phyloP scores from a whole-genome alignment of 1,140 invertebrate species.

The Zaprionus ornatus region DNA sequence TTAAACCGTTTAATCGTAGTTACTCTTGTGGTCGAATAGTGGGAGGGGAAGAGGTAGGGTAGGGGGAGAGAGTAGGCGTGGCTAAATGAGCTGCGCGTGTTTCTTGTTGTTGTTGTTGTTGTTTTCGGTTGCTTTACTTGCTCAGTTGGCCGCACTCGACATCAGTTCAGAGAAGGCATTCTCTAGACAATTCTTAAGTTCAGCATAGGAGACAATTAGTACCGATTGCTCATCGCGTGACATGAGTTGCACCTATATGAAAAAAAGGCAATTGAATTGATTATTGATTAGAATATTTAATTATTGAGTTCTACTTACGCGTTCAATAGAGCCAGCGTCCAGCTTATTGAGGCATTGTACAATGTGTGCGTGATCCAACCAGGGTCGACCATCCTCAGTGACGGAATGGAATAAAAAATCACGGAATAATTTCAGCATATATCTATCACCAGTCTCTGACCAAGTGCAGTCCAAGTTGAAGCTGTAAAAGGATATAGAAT shows the following conservation, averaged over 20 bases:
- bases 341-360: conserved; percentile 97
- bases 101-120: conserved; percentile 34
- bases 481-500: conserved; percentile 83
- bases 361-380: conserved; percentile 98
- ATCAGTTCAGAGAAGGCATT: conserved; percentile 94
- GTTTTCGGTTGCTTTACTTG: conserved; percentile 17
- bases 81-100: conserved; percentile 62
- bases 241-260: conserved; percentile 95
- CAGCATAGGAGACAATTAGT: conserved; percentile 96
- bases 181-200: conserved; percentile 97
- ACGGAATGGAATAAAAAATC: conserved; percentile 99
- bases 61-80: conserved; percentile 18
- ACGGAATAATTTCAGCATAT: conserved; percentile 98
- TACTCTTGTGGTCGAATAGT: conserved; percentile 65
- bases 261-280: not conserved
- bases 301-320: conserved; percentile 85
- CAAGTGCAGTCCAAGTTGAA: conserved; percentile 96
- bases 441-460: conserved; percentile 98
- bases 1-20: conserved; percentile 71
- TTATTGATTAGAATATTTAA: not conserved
- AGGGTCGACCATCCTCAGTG: conserved; percentile 95
- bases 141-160: conserved; percentile 85
- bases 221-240: conserved; percentile 98
- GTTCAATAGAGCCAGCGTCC: conserved; percentile 94
- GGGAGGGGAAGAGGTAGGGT: conserved; percentile 33